Conservation (phyloP, 1,140 invertebrate species). For the Drosophila triauraria region DNA sequence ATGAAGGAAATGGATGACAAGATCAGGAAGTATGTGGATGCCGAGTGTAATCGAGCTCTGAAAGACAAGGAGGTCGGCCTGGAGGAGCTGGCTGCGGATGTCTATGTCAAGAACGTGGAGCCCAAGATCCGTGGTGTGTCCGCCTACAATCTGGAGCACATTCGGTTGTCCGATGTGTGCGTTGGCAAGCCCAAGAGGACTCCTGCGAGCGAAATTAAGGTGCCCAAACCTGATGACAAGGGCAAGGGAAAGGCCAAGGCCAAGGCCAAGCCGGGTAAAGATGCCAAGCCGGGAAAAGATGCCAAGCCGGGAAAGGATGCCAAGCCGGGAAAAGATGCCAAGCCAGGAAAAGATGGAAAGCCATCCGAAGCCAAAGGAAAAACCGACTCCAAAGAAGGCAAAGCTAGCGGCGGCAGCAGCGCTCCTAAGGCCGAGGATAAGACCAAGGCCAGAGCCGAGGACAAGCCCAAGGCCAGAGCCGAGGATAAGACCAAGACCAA, state of each 20-base stretch:
- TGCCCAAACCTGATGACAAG: constrained; percentile 39
- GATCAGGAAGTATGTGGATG: constrained; percentile 90
- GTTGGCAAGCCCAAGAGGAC: constrained; percentile 50
- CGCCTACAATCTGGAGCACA: constrained; percentile 54
- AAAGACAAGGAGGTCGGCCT: constrained; percentile 92
- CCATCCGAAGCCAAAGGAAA: neutral
- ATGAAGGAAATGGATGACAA: constrained; percentile 87
- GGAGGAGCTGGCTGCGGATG: constrained; percentile 94
- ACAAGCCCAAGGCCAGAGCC: neutral
- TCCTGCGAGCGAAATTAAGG: constrained; percentile 34
- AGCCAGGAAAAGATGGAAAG: neutral
- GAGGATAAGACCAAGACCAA: neutral
- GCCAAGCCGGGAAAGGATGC: neutral
- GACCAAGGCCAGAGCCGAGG: neutral
- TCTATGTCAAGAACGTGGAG: constrained; percentile 88
- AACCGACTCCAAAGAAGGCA: neutral
- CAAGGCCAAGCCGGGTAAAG: constrained; percentile 1
- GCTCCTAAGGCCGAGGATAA: neutral
- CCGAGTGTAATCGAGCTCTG: constrained; percentile 89
- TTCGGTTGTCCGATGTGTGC: constrained; percentile 27
- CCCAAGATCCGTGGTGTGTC: constrained; percentile 61
- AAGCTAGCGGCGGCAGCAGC: neutral
- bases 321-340: neutral
- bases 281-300: neutral
- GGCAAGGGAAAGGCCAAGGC: constrained; percentile 11